Evolutionary conservation across 2,797 vertebrate genomes (phyloP).

Genomic region (Artibeus jamaicensis): DNA sequence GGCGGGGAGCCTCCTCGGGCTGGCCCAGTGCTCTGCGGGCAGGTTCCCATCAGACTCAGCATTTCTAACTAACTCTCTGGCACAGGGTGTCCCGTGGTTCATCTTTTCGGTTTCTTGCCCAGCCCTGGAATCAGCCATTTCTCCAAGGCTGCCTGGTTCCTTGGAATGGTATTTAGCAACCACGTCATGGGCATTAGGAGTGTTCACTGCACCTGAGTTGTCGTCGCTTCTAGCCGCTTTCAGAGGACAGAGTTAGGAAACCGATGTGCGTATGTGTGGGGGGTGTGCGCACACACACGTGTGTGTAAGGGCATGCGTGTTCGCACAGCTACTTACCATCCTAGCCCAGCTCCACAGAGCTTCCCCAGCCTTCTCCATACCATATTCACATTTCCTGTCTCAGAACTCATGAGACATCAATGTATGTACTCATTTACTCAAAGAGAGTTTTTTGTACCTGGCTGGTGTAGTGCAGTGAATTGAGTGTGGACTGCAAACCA

Average conservation of each 20-base stretch:
- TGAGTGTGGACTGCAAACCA: too few species aligned
- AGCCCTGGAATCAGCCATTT: neutral
- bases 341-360: neutral
- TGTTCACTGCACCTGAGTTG: neutral
- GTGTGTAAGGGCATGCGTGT: neutral
- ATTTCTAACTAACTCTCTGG: neutral
- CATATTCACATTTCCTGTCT: neutral
- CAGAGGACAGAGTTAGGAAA: neutral
- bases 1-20: neutral
- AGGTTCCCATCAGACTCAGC: neutral
- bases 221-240: neutral
- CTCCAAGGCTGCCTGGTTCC: neutral
- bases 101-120: neutral
- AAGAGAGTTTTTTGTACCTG: neutral
- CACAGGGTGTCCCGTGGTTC: neutral
- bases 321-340: neutral
- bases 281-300: too few species aligned
- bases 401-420: neutral
- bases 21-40: neutral
- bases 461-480: too few species aligned
- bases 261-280: neutral
- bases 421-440: neutral
- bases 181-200: neutral
- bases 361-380: neutral
- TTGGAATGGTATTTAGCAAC: neutral